Evolutionary conservation across 2,797 vertebrate genomes (phyloP).

Genomic region (Galaxias olidus): DNA sequence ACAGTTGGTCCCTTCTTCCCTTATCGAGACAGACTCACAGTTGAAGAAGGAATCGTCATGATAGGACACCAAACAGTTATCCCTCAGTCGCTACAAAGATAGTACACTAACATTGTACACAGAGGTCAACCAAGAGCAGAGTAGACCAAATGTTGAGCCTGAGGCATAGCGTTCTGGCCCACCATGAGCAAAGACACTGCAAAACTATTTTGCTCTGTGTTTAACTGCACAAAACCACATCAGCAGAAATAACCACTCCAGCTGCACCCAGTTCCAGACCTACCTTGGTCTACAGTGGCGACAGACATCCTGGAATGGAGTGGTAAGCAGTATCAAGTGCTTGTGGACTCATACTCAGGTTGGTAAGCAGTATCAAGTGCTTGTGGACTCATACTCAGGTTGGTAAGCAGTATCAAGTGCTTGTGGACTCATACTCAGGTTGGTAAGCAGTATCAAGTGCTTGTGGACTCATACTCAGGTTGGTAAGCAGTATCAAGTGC

Average conservation of each 20-base stretch:
- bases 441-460: too few species aligned
- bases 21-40: slow-evolving; percentile 10
- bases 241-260: slow-evolving; percentile 31
- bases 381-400: too few species aligned
- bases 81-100: slow-evolving; percentile 3
- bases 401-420: too few species aligned
- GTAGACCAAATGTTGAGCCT: slow-evolving; percentile 14
- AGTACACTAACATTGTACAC: slow-evolving; percentile 27
- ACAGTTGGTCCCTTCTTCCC: slow-evolving; percentile 4
- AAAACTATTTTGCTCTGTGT: slow-evolving; percentile 16
- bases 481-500: too few species aligned
- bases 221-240: slow-evolving; percentile 30
- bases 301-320: slow-evolving; percentile 30
- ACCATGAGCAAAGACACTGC: slow-evolving; percentile 22
- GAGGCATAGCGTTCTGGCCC: slow-evolving; percentile 26
- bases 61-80: slow-evolving; percentile 28
- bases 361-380: too few species aligned
- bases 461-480: too few species aligned
- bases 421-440: too few species aligned
- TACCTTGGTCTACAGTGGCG: slow-evolving; percentile 27
- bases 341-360: slow-evolving; percentile 17
- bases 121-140: slow-evolving; percentile 22
- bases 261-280: slow-evolving; percentile 19
- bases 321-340: slow-evolving; percentile 15
- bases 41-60: slow-evolving; percentile 22